Evolutionary conservation across 2,113 vertebrate species (phyloP).

Genomic region (Coryphaenoides rupestris): DNA sequence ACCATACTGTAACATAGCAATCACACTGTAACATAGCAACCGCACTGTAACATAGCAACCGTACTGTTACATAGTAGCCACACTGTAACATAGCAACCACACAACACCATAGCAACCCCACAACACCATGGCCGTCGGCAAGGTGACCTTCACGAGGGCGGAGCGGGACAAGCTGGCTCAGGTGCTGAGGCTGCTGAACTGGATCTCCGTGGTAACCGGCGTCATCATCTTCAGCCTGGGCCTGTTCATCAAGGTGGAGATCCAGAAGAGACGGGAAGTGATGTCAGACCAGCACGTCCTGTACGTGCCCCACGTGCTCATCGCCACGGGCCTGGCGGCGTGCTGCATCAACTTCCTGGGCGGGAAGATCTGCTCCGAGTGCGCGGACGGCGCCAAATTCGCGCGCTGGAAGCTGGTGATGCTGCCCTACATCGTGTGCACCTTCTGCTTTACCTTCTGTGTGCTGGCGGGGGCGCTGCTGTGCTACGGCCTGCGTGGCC

Average conservation of each 20-base stretch:
- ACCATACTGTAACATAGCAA: too few species aligned
- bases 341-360: slow-evolving; percentile 86
- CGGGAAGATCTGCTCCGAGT: slow-evolving; percentile 85
- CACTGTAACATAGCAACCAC: too few species aligned
- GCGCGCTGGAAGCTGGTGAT: slow-evolving; percentile 84
- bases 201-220: slow-evolving; percentile 77
- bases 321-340: slow-evolving; percentile 78
- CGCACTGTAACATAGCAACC: too few species aligned
- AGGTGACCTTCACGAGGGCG: too few species aligned
- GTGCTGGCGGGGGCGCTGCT: slow-evolving; percentile 80
- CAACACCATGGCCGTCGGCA: too few species aligned
- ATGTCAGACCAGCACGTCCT: slow-evolving; percentile 77
- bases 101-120: too few species aligned
- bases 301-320: slow-evolving; percentile 79
- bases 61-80: too few species aligned
- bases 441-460: slow-evolving; percentile 82
- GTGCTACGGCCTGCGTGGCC: slow-evolving; percentile 77
- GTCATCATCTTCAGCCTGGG: slow-evolving; percentile 80
- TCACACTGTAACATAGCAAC: too few species aligned
- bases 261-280: slow-evolving; percentile 79
- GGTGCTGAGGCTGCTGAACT: too few species aligned
- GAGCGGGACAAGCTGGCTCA: too few species aligned
- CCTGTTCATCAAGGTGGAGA: slow-evolving; percentile 82
- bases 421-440: slow-evolving; percentile 82
- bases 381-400: slow-evolving; percentile 80